Conservation (phyloP, 1,140 invertebrate genomes). For the Scylla paramamosain region DNA sequence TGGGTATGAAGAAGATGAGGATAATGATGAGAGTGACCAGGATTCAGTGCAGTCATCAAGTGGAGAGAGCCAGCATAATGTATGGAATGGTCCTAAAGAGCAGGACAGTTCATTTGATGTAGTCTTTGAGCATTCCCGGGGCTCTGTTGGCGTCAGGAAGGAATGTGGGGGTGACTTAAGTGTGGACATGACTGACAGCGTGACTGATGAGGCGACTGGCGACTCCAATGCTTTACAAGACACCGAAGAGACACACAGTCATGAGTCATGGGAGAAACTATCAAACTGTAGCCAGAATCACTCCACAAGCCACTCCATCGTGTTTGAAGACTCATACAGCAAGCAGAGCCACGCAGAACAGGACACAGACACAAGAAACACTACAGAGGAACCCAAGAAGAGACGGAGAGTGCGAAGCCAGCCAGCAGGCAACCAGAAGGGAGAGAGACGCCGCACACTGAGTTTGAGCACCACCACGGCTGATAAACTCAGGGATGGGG, state of each 20-base stretch:
- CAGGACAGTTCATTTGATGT: constrained; percentile 60
- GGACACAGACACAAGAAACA: not conserved
- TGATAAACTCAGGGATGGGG: not conserved
- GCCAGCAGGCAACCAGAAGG: not conserved
- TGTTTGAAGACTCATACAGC: constrained; percentile 39
- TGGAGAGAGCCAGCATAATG: not conserved
- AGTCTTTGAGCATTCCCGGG: constrained; percentile 57
- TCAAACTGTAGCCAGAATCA: no score
- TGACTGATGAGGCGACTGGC: no score
- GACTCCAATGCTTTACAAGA: no score
- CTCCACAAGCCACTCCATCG: constrained; percentile 11
- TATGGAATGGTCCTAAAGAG: not conserved
- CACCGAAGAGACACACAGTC: no score
- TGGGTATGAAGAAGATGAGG: constrained; percentile 3
- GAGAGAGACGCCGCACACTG: constrained; percentile 47
- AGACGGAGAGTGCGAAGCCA: constrained; percentile 39
- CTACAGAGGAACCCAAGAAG: not conserved
- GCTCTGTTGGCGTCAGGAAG: not conserved
- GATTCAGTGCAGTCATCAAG: not conserved
- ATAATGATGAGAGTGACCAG: not conserved
- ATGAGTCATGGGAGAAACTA: not conserved
- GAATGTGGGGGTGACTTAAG: not conserved
- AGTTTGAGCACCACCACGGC: not conserved
- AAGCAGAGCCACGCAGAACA: not conserved
- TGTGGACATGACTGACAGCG: no score